phyloP scores from a whole-genome alignment of 2,888 invertebrate genomes.

The Brachyptera putata region DNA sequence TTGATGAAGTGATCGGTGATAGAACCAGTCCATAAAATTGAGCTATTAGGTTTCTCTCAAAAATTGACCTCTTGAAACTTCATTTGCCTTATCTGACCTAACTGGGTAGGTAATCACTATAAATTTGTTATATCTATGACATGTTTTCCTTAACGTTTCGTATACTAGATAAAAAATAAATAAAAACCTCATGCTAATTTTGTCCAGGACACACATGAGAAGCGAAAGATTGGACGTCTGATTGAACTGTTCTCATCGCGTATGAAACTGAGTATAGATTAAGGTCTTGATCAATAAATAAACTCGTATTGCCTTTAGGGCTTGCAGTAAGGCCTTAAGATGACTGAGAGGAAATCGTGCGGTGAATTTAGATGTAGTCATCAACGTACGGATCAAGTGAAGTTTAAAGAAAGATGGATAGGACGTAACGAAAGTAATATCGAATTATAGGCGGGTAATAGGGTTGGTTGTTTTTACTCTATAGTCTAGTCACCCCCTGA shows the following conservation, averaged over 20 bases:
- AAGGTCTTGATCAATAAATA: constrained; percentile 20
- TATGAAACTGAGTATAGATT: neutral
- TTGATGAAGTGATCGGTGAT: too few relatives aligned
- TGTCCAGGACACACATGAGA: too few relatives aligned
- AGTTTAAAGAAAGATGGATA: constrained; percentile 20
- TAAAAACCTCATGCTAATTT: too few relatives aligned
- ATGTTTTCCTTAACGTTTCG: too few relatives aligned
- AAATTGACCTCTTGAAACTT: too few relatives aligned
- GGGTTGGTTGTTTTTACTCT: constrained; percentile 4
- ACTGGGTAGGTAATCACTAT: too few relatives aligned
- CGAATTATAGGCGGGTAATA: constrained; percentile 18
- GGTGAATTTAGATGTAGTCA: neutral
- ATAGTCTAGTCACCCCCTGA: neutral
- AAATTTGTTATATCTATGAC: too few relatives aligned
- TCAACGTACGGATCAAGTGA: neutral
- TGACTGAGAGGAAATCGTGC: constrained; percentile 8
- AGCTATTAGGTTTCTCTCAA: too few relatives aligned
- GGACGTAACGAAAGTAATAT: constrained; percentile 11
- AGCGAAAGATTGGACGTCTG: too few relatives aligned
- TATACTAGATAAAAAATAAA: too few relatives aligned
- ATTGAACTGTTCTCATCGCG: constrained; percentile 2
- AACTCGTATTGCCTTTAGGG: constrained; percentile 10
- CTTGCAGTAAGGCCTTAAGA: neutral
- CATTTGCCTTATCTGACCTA: too few relatives aligned
- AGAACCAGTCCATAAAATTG: too few relatives aligned